Conservation (phyloP, 1,140 invertebrate genomes). For the Drosophila orena region DNA sequence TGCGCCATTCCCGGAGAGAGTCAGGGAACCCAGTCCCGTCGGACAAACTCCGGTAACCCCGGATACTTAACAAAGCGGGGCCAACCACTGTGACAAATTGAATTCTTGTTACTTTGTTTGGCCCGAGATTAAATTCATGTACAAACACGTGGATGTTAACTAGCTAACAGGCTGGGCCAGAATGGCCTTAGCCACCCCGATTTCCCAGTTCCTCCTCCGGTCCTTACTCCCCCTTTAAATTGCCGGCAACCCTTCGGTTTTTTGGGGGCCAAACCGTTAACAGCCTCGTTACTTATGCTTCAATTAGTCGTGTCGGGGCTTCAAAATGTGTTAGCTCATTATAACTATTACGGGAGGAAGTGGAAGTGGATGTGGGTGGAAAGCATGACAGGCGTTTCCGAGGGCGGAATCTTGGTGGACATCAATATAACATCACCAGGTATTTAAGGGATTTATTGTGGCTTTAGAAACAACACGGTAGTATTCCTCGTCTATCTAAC, state of each 20-base stretch:
- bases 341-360: constrained; percentile 43
- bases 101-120: constrained; percentile 83
- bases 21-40: background rate
- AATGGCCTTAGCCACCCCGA: constrained; percentile 15
- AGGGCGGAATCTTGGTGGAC: background rate
- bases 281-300: constrained; percentile 63
- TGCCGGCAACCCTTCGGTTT: constrained; percentile 6
- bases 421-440: background rate
- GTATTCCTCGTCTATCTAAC: background rate
- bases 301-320: constrained; percentile 52
- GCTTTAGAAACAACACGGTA: background rate
- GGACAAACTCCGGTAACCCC: constrained; percentile 10
- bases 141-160: constrained; percentile 68
- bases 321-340: constrained; percentile 52
- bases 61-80: constrained; percentile 15
- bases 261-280: constrained; percentile 36
- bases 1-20: background rate
- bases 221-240: constrained; percentile 14
- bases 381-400: background rate
- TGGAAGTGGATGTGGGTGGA: background rate
- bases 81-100: constrained; percentile 82
- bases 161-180: constrained; percentile 29
- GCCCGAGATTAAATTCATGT: constrained; percentile 77
- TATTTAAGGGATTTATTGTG: background rate
- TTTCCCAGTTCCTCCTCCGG: background rate